Evolutionary conservation across 1,140 invertebrate genomes (phyloP).

Genomic region (Idris sp.): DNA sequence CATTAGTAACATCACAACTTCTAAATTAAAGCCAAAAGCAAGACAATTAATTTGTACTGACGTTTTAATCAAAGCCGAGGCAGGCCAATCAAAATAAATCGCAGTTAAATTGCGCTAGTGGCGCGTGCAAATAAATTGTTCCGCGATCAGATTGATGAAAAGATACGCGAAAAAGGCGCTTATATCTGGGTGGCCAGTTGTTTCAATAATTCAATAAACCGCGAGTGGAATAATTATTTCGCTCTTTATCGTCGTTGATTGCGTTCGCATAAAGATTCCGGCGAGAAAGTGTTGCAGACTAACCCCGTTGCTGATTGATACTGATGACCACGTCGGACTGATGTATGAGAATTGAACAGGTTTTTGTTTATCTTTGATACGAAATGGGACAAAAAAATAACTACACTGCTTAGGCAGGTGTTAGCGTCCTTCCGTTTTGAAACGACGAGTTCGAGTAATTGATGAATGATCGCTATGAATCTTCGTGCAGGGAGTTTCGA

Average conservation of each 20-base stretch:
- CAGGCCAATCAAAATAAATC: slow-evolving; percentile 21
- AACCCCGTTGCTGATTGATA: slow-evolving; percentile 67
- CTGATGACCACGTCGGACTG: slow-evolving; percentile 70
- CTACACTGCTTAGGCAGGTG: slow-evolving; percentile 35
- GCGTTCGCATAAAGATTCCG: slow-evolving; percentile 48
- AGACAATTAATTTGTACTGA: slow-evolving; percentile 32
- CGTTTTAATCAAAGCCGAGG: slow-evolving; percentile 30
- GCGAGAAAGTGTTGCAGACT: slow-evolving; percentile 65
- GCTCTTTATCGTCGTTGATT: slow-evolving; percentile 68
- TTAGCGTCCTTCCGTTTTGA: slow-evolving; percentile 17
- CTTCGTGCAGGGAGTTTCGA: neutral
- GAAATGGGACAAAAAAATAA: slow-evolving; percentile 56
- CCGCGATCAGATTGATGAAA: slow-evolving; percentile 25
- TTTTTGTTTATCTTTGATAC: slow-evolving; percentile 60
- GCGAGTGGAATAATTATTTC: slow-evolving; percentile 66
- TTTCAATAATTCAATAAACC: slow-evolving; percentile 66
- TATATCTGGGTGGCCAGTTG: slow-evolving; percentile 32
- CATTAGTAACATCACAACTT: neutral
- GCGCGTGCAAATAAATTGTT: slow-evolving; percentile 15
- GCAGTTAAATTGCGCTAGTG: slow-evolving; percentile 5
- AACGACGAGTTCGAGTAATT: slow-evolving; percentile 23
- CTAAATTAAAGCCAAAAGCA: slow-evolving; percentile 6
- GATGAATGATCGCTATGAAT: slow-evolving; percentile 22
- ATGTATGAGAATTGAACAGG: slow-evolving; percentile 66
- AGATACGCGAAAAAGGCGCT: slow-evolving; percentile 10